Evolutionary conservation across 92 coral and sea anemone genomes (phyloP), one percentile per base, ranked within the genome.

Genomic region (Micromussa lordhowensis): DNA sequence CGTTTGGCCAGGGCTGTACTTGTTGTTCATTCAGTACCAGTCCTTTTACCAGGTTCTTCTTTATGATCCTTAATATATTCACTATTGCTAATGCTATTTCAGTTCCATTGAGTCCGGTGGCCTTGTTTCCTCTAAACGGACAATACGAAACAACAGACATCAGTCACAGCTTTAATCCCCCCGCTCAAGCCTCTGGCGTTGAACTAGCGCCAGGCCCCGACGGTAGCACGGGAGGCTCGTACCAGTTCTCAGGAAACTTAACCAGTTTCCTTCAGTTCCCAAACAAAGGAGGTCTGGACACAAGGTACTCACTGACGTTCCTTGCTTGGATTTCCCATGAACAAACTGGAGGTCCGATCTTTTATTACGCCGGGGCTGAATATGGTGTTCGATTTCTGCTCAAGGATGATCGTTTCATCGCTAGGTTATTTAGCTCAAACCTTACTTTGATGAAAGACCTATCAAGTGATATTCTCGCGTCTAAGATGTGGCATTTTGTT

Each of bases 181-280:
- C 63, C 1, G 92, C 90, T 0, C 38, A 38, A 18, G n/a, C 80
- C 28, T 68, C 51, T 7, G 79, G 71, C 30, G 69, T 90, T 5
- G 66, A 70, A n/a, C 48, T 90, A 18, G 89, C 86, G 28, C 77
- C 85, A 51, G 86, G 86, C 48, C 86, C 86, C 32, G 86, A 78
- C 70, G 90, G 93, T 28, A 63, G 81, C 44, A 35, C 74, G 68
- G 90, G 82, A 16, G 94, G 92, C 70, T 78, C 91, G 24, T 72
- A 88, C 71, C 73, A 88, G 64, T 77, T 87, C 79, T 76, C 49
- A n/a, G 91, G 91, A 44, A 82, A 57, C 74, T 40, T 71, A 26
- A 48, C 71, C 84, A 82, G 91, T 30, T 85, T 71, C 73, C 87
- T 91, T 24, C 54, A 64, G 22, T 54, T 88, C 21, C 81, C 91